phyloP scores from a whole-genome alignment of 2,113 vertebrate genomes.

The Gopherus evgoodei region DNA sequence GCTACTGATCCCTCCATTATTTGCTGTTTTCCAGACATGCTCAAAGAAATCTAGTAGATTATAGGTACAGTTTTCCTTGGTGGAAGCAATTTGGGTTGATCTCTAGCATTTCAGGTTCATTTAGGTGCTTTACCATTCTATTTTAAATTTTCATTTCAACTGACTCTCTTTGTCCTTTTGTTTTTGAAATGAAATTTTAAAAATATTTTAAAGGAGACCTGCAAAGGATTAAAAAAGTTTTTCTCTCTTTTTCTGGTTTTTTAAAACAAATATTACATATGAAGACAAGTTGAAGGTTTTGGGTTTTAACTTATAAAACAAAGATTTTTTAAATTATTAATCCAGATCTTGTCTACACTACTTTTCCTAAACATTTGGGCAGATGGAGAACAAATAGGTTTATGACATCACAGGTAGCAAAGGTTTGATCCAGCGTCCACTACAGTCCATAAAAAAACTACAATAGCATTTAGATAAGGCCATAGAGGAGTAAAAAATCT shows the following conservation, averaged over 20 bases:
- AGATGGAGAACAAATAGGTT: slow-evolving; percentile 29
- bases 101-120: neutral
- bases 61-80: neutral
- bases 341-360: slow-evolving; percentile 25
- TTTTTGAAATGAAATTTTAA: neutral
- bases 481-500: neutral
- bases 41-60: slow-evolving; percentile 7
- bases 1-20: neutral
- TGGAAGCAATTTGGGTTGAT: neutral
- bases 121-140: neutral
- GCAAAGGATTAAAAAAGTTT: neutral
- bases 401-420: neutral
- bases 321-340: slow-evolving; percentile 22
- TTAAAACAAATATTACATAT: neutral
- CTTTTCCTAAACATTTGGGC: slow-evolving; percentile 64
- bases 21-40: neutral
- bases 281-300: neutral
- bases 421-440: slow-evolving; percentile 23
- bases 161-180: neutral
- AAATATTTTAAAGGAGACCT: neutral
- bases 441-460: slow-evolving; percentile 3
- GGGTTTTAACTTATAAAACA: neutral
- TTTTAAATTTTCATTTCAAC: slow-evolving; percentile 16
- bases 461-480: neutral
- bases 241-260: neutral